Evolutionary conservation across 1,140 invertebrate genomes (phyloP), one percentile per base, ranked within the genome.

Genomic region (Cydia fagiglandana): DNA sequence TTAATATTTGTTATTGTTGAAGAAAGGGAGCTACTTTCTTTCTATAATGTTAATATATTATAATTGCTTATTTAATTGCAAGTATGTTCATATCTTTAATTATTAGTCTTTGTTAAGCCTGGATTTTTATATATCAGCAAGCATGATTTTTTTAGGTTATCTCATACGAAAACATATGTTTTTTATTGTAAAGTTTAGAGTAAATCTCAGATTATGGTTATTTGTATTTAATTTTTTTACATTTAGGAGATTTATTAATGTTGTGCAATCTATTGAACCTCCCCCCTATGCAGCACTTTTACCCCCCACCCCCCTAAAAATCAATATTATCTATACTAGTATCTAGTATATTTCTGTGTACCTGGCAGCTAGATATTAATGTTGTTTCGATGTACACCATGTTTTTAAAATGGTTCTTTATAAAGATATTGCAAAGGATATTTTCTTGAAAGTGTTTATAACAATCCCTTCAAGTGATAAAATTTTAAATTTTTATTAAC

Each of bases 131-230:
- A 41, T 47, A 47, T 47, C 45, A 61, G 17, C 10, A 30, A 30
- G 61, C 61, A 64, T 64, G 61, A 13, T 64, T 64, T 64, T 64
- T 64, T 64, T 30, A 64, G 61, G 61, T 64, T 64, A 64, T 64
- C 7, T 28, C 28, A 64, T 12, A 64, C 4, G 30, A 28, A 7
- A 24, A 28, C n/a, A 64, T 64, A 3, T 24, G 28, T 64, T 64
- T 64, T 64, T 64, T 0, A 24, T 13, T 28, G 10, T 64, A 10
- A 64, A 64, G 10, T 10, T 9, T 24, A 20, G 0, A 61, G 4
- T 7, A 61, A 61, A 61, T 61, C 20, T 17, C 17, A 6, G 45
- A 3, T 47, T 6, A 20, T 61, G 2, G 10, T 20, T 61, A 17
- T 30, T 24, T 28, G 2, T 30, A 30, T 30, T 30, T 30, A 1